Evolutionary conservation across 1,140 invertebrate species (phyloP).

Genomic region (Brachionus calyciflorus): DNA sequence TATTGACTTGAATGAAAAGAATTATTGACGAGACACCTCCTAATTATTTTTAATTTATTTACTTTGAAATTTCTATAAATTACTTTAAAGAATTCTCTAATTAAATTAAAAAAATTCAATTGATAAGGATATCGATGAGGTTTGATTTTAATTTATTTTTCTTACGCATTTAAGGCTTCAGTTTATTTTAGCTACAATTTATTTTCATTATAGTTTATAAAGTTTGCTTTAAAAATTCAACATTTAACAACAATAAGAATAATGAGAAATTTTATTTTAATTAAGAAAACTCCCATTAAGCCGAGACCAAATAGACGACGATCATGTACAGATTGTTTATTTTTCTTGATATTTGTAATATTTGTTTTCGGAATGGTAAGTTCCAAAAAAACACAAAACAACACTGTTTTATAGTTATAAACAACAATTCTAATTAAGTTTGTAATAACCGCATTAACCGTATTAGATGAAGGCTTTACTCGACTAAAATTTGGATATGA

Average conservation of each 20-base stretch:
- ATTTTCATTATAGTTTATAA: too few species aligned
- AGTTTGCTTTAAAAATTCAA: conserved; percentile 48
- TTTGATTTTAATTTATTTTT: too few species aligned
- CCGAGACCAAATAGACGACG: neutral
- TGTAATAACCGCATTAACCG: conserved; percentile 78
- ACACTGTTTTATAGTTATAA: conserved; percentile 53
- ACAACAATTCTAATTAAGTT: conserved; percentile 63
- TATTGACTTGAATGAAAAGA: too few species aligned
- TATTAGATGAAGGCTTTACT: conserved; percentile 81
- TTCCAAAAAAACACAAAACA: neutral
- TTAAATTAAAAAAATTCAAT: too few species aligned
- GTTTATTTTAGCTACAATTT: too few species aligned
- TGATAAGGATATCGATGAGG: too few species aligned
- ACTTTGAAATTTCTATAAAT: too few species aligned
- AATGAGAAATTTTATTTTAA: conserved; percentile 49
- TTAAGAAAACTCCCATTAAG: conserved; percentile 21
- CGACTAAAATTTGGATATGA: conserved; percentile 86
- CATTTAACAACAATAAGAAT: too few species aligned
- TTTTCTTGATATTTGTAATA: conserved; percentile 72
- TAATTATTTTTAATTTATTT: too few species aligned
- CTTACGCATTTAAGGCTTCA: too few species aligned
- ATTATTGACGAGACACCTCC: too few species aligned
- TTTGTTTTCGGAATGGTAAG: conserved; percentile 79
- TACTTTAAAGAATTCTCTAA: too few species aligned
- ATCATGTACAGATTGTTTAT: conserved; percentile 71